Conservation (phyloP, 2,113 vertebrate species). For the Trogon melanurus region DNA sequence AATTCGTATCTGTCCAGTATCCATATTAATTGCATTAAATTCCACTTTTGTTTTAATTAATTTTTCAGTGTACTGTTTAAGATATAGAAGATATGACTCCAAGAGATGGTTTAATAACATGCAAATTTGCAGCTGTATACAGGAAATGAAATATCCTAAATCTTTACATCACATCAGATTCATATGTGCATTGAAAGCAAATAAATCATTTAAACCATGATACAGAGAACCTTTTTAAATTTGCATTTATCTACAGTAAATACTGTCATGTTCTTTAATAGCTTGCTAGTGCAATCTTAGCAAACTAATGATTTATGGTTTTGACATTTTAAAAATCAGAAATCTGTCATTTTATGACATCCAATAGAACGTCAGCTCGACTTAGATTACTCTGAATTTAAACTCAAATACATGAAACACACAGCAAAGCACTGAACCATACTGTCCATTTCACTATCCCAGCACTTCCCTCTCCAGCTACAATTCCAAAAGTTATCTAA, state of each 20-base stretch:
- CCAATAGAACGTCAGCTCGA: constrained; percentile 64
- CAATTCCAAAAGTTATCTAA: not conserved
- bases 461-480: not conserved
- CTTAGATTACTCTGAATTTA: constrained; percentile 55
- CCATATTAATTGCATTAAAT: not conserved
- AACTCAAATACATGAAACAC: constrained; percentile 33
- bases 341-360: constrained; percentile 82
- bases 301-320: constrained; percentile 82
- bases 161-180: constrained; percentile 75
- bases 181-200: constrained; percentile 69
- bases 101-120: constrained; percentile 64
- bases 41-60: not conserved
- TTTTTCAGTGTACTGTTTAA: not conserved
- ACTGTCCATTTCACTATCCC: not conserved
- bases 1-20: not conserved
- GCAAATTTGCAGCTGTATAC: constrained; percentile 71
- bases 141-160: constrained; percentile 79
- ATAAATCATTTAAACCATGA: constrained; percentile 80
- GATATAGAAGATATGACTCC: not conserved
- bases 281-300: constrained; percentile 79
- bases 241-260: constrained; percentile 80
- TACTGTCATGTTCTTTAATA: constrained; percentile 80
- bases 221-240: constrained; percentile 78
- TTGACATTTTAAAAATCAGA: constrained; percentile 80
- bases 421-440: constrained; percentile 24